phyloP scores from a whole-genome alignment of 2,888 invertebrate genomes.

The Drosophila nr. perissopoda region DNA sequence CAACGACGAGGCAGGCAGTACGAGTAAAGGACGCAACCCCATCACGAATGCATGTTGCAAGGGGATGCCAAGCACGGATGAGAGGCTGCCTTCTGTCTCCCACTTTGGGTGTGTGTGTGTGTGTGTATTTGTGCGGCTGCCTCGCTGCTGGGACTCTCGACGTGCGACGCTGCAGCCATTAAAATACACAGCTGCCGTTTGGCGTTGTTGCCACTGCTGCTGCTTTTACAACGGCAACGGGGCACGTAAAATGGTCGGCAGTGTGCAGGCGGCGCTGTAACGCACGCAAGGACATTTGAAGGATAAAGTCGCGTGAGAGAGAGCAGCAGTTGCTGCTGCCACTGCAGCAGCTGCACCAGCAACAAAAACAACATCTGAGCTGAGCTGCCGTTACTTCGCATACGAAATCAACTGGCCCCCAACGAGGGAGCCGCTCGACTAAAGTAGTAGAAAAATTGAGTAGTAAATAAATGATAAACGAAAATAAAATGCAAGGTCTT shows the following conservation, averaged over 20 bases:
- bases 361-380: slow-evolving; percentile 43
- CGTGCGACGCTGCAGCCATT: slow-evolving; percentile 78
- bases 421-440: slow-evolving; percentile 69
- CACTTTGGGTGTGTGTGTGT: slow-evolving; percentile 1
- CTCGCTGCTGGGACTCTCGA: slow-evolving; percentile 70
- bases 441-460: slow-evolving; percentile 81
- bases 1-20: slow-evolving; percentile 57
- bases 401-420: slow-evolving; percentile 76
- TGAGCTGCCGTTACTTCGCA: slow-evolving; percentile 78
- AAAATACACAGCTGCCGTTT: slow-evolving; percentile 70
- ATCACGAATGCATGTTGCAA: slow-evolving; percentile 76
- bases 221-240: slow-evolving; percentile 28
- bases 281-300: slow-evolving; percentile 83
- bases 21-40: slow-evolving; percentile 38
- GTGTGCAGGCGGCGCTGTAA: slow-evolving; percentile 62
- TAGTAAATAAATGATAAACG: slow-evolving; percentile 82
- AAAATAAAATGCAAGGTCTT: slow-evolving; percentile 80
- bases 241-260: slow-evolving; percentile 61
- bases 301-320: slow-evolving; percentile 81
- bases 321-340: slow-evolving; percentile 42
- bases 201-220: slow-evolving; percentile 13
- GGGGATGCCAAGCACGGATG: slow-evolving; percentile 34
- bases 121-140: slow-evolving; percentile 33
- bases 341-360: slow-evolving; percentile 31
- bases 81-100: slow-evolving; percentile 2